A percentile compares a stretch with the other conserved stretches of the same genome.
Evolutionary conservation across 2,113 vertebrate species (phyloP).

Genomic region (Neogale vison): DNA sequence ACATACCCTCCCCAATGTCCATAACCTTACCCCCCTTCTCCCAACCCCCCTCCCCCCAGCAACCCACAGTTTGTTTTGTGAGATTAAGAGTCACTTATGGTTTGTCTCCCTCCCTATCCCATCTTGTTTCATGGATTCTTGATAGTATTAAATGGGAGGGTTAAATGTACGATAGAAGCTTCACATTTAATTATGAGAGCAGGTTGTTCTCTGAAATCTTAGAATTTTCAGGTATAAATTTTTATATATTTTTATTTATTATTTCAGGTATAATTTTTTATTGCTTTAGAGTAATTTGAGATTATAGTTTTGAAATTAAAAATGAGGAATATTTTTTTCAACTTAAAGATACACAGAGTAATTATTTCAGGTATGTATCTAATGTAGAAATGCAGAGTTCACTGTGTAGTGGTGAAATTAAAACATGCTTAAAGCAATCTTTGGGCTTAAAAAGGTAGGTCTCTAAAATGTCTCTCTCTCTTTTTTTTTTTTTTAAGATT

Average conservation of each 20-base stretch:
- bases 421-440: neutral
- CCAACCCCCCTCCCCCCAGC: too few species aligned
- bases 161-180: neutral
- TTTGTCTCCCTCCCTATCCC: too few species aligned
- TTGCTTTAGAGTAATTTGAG: constrained; percentile 11
- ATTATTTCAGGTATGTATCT: neutral
- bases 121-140: too few species aligned
- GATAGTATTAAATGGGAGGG: neutral
- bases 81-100: too few species aligned
- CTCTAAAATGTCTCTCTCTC: neutral
- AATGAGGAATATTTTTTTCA: neutral
- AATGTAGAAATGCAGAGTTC: neutral
- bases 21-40: too few species aligned
- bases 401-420: neutral
- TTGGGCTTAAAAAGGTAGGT: neutral
- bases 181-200: neutral
- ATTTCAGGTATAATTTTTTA: constrained; percentile 7
- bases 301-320: constrained; percentile 22
- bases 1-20: too few species aligned
- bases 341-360: neutral
- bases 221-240: neutral
- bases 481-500: too few species aligned
- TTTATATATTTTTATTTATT: too few species aligned
- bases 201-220: neutral
- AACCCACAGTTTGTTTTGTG: too few species aligned